phyloP scores from a whole-genome alignment of 92 coral and sea anemone species.

The Montipora capitata region DNA sequence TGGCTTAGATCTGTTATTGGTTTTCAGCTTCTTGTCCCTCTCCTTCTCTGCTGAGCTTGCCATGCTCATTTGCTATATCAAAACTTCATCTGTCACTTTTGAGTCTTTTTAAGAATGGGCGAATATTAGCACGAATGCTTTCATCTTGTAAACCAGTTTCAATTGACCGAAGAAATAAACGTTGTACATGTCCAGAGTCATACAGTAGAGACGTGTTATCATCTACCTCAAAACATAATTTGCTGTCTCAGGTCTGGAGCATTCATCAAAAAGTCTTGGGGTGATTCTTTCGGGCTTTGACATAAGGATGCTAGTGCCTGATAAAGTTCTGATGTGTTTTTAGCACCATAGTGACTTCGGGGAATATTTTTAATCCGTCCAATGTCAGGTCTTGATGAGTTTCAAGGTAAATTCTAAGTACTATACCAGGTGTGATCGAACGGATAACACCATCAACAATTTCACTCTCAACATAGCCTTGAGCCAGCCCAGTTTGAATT shows the following conservation, averaged over 20 bases:
- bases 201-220: constrained; percentile 49
- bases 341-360: too few relatives aligned
- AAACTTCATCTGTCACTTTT: constrained; percentile 51
- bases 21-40: too few relatives aligned
- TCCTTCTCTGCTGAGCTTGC: constrained; percentile 62
- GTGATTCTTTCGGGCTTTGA: constrained; percentile 68
- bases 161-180: constrained; percentile 60
- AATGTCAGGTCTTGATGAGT: too few relatives aligned
- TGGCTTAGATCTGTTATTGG: too few relatives aligned
- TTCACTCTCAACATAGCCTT: too few relatives aligned
- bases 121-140: constrained; percentile 64
- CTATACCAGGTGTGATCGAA: too few relatives aligned
- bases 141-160: constrained; percentile 81
- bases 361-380: too few relatives aligned
- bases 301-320: constrained; percentile 56
- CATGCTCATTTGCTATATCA: constrained; percentile 48
- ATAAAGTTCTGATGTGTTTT: constrained; percentile 61
- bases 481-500: too few relatives aligned
- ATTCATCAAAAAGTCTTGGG: constrained; percentile 74
- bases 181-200: constrained; percentile 54
- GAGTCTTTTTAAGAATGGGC: constrained; percentile 67
- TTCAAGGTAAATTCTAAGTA: too few relatives aligned
- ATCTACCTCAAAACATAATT: constrained; percentile 51
- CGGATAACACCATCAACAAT: too few relatives aligned
- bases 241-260: constrained; percentile 78